These are phyloP conservation scores for Tanytarsus gracilentus DNA, from an alignment of 2,888 invertebrate species.

Conservation along the genomic window DNA sequence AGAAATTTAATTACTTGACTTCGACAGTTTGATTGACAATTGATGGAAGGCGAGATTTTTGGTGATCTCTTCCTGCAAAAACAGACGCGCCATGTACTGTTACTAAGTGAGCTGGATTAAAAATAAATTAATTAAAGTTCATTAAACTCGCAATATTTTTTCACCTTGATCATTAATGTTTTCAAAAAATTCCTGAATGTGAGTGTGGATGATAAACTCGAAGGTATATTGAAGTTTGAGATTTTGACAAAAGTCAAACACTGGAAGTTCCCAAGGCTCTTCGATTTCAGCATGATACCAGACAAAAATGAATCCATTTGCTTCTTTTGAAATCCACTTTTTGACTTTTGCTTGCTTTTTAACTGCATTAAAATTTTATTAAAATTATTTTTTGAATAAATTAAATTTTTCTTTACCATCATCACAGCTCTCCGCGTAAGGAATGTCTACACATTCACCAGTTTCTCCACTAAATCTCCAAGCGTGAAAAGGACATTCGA, in stretches of 20 bases:
- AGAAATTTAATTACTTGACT: too few relatives aligned
- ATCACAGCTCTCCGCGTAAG: conserved; percentile 49
- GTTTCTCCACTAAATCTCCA: conserved; percentile 72
- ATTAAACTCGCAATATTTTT: too few relatives aligned
- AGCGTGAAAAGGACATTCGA: conserved; percentile 83
- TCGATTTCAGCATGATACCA: conserved; percentile 72
- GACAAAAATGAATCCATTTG: conserved; percentile 67
- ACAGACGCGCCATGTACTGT: too few relatives aligned
- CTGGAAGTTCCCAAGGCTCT: conserved; percentile 61
- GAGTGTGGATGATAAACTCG: conserved; percentile 65
- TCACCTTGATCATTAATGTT: conserved; percentile 49
- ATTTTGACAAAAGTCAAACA: conserved; percentile 46
- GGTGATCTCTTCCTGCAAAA: too few relatives aligned
- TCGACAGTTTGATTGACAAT: too few relatives aligned
- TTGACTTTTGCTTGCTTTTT: conserved; percentile 17
- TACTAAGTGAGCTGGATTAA: too few relatives aligned
- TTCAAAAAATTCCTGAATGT: conserved; percentile 84
- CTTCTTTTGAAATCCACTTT: conserved; percentile 58
- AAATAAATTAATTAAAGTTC: too few relatives aligned
- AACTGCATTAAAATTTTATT: not conserved
- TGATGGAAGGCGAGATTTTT: too few relatives aligned
- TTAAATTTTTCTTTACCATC: not conserved
- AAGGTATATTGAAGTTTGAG: conserved; percentile 66
- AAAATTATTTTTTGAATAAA: not conserved
- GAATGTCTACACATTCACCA: conserved; percentile 64